phyloP scores from a whole-genome alignment of 2,797 vertebrate genomes.

The Coccyzus lansbergi region DNA sequence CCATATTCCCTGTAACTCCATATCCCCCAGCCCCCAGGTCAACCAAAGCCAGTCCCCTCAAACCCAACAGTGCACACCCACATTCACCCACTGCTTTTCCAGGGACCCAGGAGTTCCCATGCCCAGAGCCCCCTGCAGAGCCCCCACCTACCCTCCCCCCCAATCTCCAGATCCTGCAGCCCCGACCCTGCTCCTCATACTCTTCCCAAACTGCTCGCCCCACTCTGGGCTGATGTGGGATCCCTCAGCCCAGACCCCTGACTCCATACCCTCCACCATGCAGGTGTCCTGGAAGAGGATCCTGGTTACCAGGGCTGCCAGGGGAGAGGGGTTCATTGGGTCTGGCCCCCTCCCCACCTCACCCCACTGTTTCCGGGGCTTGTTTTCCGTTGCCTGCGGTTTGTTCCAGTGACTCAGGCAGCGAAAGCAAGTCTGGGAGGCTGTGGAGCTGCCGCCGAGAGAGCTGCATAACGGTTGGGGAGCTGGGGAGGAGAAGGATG shows the following conservation, averaged over 20 bases:
- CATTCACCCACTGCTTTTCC: not conserved
- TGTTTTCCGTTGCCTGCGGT: slow-evolving; percentile 96
- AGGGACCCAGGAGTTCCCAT: not conserved
- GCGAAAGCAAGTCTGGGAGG: slow-evolving; percentile 97
- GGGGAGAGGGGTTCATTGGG: fast-evolving
- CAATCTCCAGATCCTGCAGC: not conserved
- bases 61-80: not conserved
- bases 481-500: not conserved
- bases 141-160: too few species aligned
- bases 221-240: not conserved
- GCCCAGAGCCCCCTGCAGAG: not conserved
- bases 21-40: not conserved
- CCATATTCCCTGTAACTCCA: not conserved
- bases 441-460: slow-evolving; percentile 25
- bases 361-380: slow-evolving; percentile 82
- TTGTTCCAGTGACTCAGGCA: slow-evolving; percentile 87
- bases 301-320: not conserved
- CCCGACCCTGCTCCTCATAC: not conserved
- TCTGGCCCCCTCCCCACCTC: not conserved
- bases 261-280: fast-evolving
- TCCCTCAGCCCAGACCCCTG: fast-evolving
- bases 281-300: not conserved
- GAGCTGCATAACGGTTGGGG: not conserved
- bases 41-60: not conserved
- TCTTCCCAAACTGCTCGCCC: not conserved